Percentiles rank a stretch among this genome's conserved stretches.
These are phyloP conservation scores for Taenioides sp. DNA, from an alignment of 2,797 vertebrate species.

Conservation along the genomic window DNA sequence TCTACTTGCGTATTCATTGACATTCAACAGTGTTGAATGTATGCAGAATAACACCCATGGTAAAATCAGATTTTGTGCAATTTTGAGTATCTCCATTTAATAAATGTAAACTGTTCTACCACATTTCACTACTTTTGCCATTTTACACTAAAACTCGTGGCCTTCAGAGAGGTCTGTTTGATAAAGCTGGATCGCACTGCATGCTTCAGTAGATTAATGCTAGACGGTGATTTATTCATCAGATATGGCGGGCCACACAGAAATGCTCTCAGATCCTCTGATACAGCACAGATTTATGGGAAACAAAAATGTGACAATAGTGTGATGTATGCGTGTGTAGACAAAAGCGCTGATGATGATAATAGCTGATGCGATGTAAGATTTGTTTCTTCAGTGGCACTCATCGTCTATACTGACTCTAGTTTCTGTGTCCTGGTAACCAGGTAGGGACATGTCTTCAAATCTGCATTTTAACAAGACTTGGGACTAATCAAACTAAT, in stretches of 20 bases:
- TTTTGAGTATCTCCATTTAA: background rate
- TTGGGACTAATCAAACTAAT: constrained; percentile 1
- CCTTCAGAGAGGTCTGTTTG: constrained; percentile 30
- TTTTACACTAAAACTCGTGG: constrained; percentile 15
- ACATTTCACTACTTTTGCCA: constrained; percentile 6
- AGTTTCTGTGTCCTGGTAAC: background rate
- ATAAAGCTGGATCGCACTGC: constrained; percentile 34
- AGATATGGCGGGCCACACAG: constrained; percentile 11
- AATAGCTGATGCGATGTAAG: constrained; percentile 31
- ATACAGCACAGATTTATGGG: constrained; percentile 45
- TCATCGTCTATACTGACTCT: background rate
- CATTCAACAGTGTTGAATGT: background rate
- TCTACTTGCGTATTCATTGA: background rate
- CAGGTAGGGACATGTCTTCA: no score
- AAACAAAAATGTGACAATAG: constrained; percentile 16
- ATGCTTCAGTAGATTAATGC: constrained; percentile 22
- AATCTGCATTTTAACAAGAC: no score
- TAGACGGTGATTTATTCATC: constrained; percentile 40
- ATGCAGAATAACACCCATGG: background rate
- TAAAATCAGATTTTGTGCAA: background rate
- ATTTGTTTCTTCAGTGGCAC: constrained; percentile 27
- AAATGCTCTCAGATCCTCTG: constrained; percentile 27
- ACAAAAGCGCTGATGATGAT: constrained; percentile 48
- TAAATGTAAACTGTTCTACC: background rate
- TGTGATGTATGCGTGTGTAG: constrained; percentile 27